Base-by-base conservation (phyloP, 2,888 invertebrate species). In the Xestia sexstrigata region DNA sequence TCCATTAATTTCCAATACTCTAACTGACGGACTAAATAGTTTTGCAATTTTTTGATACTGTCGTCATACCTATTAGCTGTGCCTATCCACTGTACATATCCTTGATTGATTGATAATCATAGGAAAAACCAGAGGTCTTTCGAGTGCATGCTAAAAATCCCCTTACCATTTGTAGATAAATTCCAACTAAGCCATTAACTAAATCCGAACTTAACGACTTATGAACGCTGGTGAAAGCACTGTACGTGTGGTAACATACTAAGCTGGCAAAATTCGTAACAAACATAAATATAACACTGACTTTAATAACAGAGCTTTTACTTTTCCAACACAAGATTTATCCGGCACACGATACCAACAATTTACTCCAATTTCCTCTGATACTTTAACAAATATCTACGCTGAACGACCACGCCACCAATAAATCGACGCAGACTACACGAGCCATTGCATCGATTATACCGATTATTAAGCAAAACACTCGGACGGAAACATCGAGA, bases 381-480 rank as follows among this genome's bases (percentile, higher is more conserved):
- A 84, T 81, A 79, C 63, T 63, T 35, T 45, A 60, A 81, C 74
- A 74, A 70, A 76, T 68, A 70, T 67, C 69, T 81, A 49, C 58
- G 23, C 55, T 76, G 73, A 84, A 74, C 76, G 74, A 77, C 67
- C 62, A 68, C 69, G 77, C 72, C 67, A 70, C 71, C 88, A 89
- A 94, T 93, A 93, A 93, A 93, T 93, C 91, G 86, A 76, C 67
- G 84, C 87, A 86, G n/a, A 86, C 89, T 89, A 90, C 88, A 91
- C 92, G 94, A 90, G 88, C 92, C 88, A 91, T 88, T 90, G 92
- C 84, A 88, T 88, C 93, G 89, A 94, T 95, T 94, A 95, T 92
- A 93, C 90, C 91, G 93, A 93, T 94, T 93, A 93, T 94, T 94
- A 93, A 94, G 89, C 92, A 93, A 92, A 92, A 93, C 92, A 88